phyloP scores from a whole-genome alignment of 2,888 invertebrate species.

The Alcis repandata region DNA sequence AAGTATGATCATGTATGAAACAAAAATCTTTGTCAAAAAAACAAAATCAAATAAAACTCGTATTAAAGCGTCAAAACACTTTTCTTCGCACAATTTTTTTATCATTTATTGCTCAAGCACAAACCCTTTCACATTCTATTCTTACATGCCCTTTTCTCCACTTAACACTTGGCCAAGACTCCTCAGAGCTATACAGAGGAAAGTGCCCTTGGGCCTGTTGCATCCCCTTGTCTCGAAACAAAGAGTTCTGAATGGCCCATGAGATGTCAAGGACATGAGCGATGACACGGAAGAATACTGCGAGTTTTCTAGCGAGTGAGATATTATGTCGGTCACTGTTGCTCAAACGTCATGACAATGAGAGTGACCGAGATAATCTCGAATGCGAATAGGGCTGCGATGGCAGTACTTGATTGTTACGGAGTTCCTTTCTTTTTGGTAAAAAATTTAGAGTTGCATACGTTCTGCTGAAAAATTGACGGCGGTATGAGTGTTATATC shows the following conservation, averaged over 20 bases:
- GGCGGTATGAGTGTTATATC: too few relatives aligned
- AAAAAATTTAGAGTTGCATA: not conserved
- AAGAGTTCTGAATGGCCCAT: conserved; percentile 40
- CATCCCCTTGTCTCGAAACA: conserved; percentile 44
- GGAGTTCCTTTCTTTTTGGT: not conserved
- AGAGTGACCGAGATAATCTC: too few relatives aligned
- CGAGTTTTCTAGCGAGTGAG: too few relatives aligned
- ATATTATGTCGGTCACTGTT: too few relatives aligned
- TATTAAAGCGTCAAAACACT: not conserved
- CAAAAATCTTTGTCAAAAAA: not conserved
- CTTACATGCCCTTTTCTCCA: conserved; percentile 26
- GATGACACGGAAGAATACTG: conserved; percentile 15
- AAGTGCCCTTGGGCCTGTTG: conserved; percentile 49
- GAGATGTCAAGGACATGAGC: conserved; percentile 32
- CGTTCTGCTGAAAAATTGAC: not conserved
- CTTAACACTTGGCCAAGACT: conserved; percentile 38
- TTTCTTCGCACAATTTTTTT: not conserved
- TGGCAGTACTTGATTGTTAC: conserved; percentile 7
- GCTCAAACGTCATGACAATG: too few relatives aligned
- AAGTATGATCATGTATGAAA: too few relatives aligned
- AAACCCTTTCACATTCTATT: conserved; percentile 25
- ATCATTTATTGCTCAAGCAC: conserved; percentile 2
- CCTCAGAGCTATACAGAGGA: conserved; percentile 28
- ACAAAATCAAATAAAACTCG: not conserved
- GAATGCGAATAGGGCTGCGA: too few relatives aligned